Base-by-base conservation (phyloP, 2,888 invertebrate genomes). In the Nineta flava region DNA sequence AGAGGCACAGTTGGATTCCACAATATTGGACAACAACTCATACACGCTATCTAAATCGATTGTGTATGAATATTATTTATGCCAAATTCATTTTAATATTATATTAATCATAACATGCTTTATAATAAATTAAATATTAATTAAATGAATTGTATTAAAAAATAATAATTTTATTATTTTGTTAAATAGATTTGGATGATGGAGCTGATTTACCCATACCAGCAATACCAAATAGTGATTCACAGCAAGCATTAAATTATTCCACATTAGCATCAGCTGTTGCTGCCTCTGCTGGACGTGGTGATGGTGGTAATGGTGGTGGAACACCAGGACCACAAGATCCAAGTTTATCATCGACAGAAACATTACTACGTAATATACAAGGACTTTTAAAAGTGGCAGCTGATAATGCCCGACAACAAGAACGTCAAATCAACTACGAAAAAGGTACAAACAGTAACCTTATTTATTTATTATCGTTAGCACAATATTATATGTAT, bases 361-460 rank as follows among this genome's bases (percentile, higher is more conserved):
- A 95, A 71, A 93, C 92, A 53, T 76, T 95, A 57, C 79, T 95
- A 57, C 76, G 94, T 63, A 95, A 95, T 69, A 95, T 96, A 62
- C 94, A 95, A 70, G 93, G 94, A 49, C 76, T 95, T 55, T 79
- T 95, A 55, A 94, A 95, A 70, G 93, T 95, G 53, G 95, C 95
- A n/a, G 93, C 93, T 2, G 94, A 95, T 69, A 94, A 94, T 70
- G 93, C 94, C 50, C 79, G 94, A 60, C 93, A 94, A 64, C 93
- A 94, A 70, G 95, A 96, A 69, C 75, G 93, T 58, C 93, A 95
- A 71, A 87, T 92, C 70, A 90, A 85, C 75, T 88, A 91, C 69
- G 95, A 95, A 72, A 94, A 93, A 87, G 92, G 95, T 95, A 74
- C 68, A 63, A 68, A 68, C 63, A 68, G 67, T 59, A 68, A 68